These are phyloP conservation scores for Ophiodon elongatus DNA, from an alignment of 2,113 vertebrate species.

Conservation along the genomic window DNA sequence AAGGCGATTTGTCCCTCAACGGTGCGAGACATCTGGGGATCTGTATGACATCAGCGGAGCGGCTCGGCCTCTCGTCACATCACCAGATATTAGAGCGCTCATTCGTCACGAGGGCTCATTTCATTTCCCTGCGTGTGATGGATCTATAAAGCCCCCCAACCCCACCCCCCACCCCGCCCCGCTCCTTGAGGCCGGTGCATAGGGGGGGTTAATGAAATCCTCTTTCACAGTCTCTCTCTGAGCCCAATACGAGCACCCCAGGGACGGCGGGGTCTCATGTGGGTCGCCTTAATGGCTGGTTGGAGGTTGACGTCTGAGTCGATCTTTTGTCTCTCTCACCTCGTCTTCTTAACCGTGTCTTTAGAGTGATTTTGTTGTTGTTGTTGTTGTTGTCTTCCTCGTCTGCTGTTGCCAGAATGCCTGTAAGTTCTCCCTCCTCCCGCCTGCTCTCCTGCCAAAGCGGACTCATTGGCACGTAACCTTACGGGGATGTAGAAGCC, in stretches of 20 bases:
- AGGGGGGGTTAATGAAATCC: slow-evolving; percentile 6
- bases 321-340: not conserved
- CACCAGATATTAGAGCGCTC: not conserved
- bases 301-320: slow-evolving; percentile 10
- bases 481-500: not conserved
- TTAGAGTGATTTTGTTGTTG: not conserved
- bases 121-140: not conserved
- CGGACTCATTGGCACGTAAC: slow-evolving; percentile 18
- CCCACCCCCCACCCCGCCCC: not conserved
- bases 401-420: slow-evolving; percentile 13
- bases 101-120: slow-evolving; percentile 9
- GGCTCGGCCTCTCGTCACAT: not conserved
- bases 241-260: not conserved
- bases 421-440: not conserved
- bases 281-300: not conserved
- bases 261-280: not conserved
- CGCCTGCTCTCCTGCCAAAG: not conserved
- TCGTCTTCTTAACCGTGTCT: not conserved
- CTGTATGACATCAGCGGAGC: not conserved
- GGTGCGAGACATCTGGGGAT: not conserved
- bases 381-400: too few species aligned
- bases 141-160: not conserved
- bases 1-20: not conserved
- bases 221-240: not conserved
- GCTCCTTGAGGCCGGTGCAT: not conserved